phyloP scores from a whole-genome alignment of 2,888 invertebrate genomes.

The Masnerella sp. region DNA sequence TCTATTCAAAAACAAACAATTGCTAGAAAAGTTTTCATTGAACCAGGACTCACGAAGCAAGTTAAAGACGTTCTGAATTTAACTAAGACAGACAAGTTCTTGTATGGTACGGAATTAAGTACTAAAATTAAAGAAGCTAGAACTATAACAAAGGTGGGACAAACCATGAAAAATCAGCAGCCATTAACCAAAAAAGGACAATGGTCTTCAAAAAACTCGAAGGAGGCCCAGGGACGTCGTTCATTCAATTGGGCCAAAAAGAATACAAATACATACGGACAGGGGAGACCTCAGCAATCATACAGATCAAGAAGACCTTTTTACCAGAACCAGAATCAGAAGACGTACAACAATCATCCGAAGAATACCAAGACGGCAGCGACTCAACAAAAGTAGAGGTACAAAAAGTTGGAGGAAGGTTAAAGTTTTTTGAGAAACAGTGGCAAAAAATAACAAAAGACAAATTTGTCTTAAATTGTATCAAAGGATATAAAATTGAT shows the following conservation, averaged over 20 bases:
- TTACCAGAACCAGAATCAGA: not conserved
- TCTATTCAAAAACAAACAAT: not conserved
- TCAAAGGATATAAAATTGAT: slow-evolving; percentile 1
- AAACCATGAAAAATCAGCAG: slow-evolving; percentile 7
- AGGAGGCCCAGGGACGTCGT: slow-evolving; percentile 13
- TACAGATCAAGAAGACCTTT: not conserved
- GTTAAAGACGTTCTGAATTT: not conserved
- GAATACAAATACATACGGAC: slow-evolving; percentile 18
- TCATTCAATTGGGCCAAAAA: slow-evolving; percentile 14
- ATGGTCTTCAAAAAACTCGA: slow-evolving; percentile 16
- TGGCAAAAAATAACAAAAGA: slow-evolving; percentile 1
- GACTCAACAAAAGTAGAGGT: slow-evolving; percentile 2
- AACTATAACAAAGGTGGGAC: not conserved
- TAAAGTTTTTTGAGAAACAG: not conserved
- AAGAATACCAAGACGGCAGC: not conserved
- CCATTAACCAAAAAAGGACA: not conserved
- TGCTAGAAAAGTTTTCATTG: not conserved
- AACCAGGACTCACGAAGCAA: not conserved
- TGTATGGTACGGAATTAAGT: not conserved
- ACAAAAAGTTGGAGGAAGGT: not conserved
- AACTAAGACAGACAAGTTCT: not conserved
- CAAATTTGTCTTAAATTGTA: slow-evolving; percentile 4
- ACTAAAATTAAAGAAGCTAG: slow-evolving; percentile 13
- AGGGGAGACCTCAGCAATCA: slow-evolving; percentile 5
- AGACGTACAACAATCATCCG: not conserved